Conservation (phyloP, 1,140 invertebrate species). For the Saccostrea echinata region DNA sequence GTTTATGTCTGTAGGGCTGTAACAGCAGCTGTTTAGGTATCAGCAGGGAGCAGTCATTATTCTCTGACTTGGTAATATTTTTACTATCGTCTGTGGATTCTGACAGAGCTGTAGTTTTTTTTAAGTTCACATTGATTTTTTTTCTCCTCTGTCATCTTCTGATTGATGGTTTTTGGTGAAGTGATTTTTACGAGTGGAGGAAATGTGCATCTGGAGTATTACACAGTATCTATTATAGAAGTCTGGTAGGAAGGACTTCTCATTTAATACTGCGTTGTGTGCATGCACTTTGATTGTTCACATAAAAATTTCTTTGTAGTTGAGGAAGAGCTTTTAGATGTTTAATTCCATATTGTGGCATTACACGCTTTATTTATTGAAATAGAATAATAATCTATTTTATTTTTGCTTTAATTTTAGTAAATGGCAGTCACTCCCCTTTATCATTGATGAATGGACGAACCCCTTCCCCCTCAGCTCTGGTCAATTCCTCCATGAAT, state of each 20-base stretch:
- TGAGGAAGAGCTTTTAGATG: background rate
- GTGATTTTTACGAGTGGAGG: background rate
- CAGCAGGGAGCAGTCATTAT: conserved; percentile 20
- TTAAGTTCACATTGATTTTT: conserved; percentile 2
- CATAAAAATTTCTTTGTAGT: background rate
- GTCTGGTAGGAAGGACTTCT: background rate
- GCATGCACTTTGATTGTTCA: background rate
- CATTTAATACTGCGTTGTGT: background rate
- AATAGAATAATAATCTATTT: background rate
- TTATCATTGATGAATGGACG: conserved; percentile 78
- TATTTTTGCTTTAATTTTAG: conserved; percentile 51
- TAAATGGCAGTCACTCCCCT: conserved; percentile 78
- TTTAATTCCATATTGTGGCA: background rate
- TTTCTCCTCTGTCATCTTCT: background rate
- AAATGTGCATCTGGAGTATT: background rate
- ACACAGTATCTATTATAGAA: background rate
- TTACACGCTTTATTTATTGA: background rate
- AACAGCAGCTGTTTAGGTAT: background rate
- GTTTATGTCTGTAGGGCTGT: background rate
- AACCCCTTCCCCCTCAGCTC: conserved; percentile 77
- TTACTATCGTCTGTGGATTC: background rate
- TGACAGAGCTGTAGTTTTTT: background rate
- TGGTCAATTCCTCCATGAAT: conserved; percentile 66
- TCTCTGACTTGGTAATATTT: background rate
- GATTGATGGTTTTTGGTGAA: background rate